Base-by-base conservation (phyloP, 2,888 invertebrate genomes). In the Cistogaster globosa region DNA sequence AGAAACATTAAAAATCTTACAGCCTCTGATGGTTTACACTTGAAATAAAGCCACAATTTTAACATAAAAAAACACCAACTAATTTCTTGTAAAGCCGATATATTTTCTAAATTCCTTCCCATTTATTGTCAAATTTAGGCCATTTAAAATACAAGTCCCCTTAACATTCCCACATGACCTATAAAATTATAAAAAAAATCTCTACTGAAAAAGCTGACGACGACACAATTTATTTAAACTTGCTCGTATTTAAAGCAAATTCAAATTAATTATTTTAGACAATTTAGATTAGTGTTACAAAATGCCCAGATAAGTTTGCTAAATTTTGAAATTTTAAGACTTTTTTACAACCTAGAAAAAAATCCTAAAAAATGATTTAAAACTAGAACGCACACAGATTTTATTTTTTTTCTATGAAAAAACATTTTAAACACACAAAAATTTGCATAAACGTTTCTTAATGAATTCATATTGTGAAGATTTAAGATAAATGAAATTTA, bases 221-320 rank as follows among this genome's bases (percentile, higher is more conserved):
- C 16, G 22, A 12, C 69, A 69, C 32, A n/a, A n/a, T 58, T 18
- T 12, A 6, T 51, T 48, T 74, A 75, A 71, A 76, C 63, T 76
- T 82, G 65, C 32, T 71, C 63, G 58, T 60, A 58, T 67, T 67
- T 67, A 18, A 42, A 14, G 18, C 9, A 38, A 57, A 65, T 38
- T 72, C 7, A 42, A 75, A 82, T 71, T 45, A 53, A 65, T 58
- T 36, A 68, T 63, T 76, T 22, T 60, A 71, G 1, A 71, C 63
- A 76, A 69, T 71, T 76, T 26, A 63, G 69, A 42, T 65, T 58
- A 82, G 76, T 60, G 51, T 71, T 18, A 82, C 71, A 60, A 32
- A 65, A 18, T 57, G 60, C 85, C 85, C 81, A 82, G 81, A 81
- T 81, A 63, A 22, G 69, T 75, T 85, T 71, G 85, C 78, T 82